Percentiles rank a stretch among this genome's conserved stretches.
Evolutionary conservation across 1,140 invertebrate species (phyloP).

Genomic region (Leptopilina boulardi): DNA sequence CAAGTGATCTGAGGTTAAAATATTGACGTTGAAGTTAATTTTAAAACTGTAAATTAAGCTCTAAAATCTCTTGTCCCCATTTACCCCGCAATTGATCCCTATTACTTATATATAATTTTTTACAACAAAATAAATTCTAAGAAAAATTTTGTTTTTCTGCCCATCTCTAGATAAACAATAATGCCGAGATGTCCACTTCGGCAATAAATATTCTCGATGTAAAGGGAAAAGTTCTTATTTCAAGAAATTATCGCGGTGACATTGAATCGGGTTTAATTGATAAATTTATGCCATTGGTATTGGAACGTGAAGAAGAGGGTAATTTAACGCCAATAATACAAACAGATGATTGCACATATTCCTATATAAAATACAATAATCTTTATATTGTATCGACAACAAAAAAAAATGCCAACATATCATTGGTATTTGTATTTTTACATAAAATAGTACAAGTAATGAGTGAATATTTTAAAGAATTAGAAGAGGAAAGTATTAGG

Average conservation of each 20-base stretch:
- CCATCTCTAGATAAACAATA: conserved; percentile 45
- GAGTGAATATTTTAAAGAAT: conserved; percentile 98
- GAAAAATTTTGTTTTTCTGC: no score
- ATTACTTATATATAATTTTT: no score
- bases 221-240: conserved; percentile 98
- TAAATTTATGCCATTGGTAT: conserved; percentile 98
- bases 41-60: no score
- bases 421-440: conserved; percentile 96
- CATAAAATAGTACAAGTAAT: conserved; percentile 99
- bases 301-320: conserved; percentile 99
- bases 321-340: conserved; percentile 95
- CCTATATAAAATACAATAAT: conserved; percentile 99
- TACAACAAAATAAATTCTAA: no score
- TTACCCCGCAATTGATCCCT: no score
- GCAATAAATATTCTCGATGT: conserved; percentile 98
- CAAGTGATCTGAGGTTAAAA: no score
- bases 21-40: no score
- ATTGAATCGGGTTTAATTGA: conserved; percentile 98
- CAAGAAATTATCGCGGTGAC: conserved; percentile 98
- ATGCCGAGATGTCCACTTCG: conserved; percentile 85
- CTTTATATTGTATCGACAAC: conserved; percentile 98
- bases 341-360: conserved; percentile 93
- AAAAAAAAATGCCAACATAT: conserved; percentile 98
- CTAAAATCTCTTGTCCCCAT: no score
- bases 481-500: conserved; percentile 99